phyloP scores from a whole-genome alignment of 2,888 invertebrate species.

The Zelleria hepariella region DNA sequence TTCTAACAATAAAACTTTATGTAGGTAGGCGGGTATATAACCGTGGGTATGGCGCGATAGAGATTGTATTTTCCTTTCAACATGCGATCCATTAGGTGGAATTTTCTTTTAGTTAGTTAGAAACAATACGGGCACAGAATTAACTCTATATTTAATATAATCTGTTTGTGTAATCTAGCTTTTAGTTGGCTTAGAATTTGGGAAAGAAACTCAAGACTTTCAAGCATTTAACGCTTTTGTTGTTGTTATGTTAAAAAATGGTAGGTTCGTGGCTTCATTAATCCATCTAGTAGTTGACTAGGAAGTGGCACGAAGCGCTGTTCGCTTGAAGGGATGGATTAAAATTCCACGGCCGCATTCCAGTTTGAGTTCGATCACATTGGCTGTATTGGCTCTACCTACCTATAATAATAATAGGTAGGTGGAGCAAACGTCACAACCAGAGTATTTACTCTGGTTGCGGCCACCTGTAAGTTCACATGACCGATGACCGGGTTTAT shows the following conservation, averaged over 20 bases:
- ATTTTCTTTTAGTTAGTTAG: not conserved
- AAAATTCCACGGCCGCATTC: slow-evolving; percentile 1
- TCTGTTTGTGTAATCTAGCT: too few species aligned
- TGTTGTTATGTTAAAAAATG: too few species aligned
- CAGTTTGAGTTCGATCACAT: not conserved
- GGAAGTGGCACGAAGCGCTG: not conserved
- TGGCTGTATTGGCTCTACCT: not conserved
- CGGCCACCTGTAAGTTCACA: not conserved
- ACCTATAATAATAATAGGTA: not conserved
- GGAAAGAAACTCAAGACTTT: too few species aligned
- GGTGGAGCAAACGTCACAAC: not conserved
- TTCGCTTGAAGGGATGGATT: not conserved
- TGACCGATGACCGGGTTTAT: not conserved
- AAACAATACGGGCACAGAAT: not conserved
- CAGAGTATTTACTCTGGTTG: not conserved
- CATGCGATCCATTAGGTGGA: not conserved
- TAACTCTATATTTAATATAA: too few species aligned
- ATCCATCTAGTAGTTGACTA: not conserved
- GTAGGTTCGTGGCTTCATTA: too few species aligned
- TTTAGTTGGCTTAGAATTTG: too few species aligned
- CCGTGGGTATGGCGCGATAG: not conserved
- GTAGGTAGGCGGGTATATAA: too few species aligned
- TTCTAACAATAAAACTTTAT: not conserved
- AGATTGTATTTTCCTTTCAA: not conserved
- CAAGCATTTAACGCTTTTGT: too few species aligned